Percentiles rank a stretch among this genome's conserved stretches.
These are phyloP conservation scores for Rhabditoides inermis DNA, from an alignment of 2,888 invertebrate species.

Conservation along the genomic window DNA sequence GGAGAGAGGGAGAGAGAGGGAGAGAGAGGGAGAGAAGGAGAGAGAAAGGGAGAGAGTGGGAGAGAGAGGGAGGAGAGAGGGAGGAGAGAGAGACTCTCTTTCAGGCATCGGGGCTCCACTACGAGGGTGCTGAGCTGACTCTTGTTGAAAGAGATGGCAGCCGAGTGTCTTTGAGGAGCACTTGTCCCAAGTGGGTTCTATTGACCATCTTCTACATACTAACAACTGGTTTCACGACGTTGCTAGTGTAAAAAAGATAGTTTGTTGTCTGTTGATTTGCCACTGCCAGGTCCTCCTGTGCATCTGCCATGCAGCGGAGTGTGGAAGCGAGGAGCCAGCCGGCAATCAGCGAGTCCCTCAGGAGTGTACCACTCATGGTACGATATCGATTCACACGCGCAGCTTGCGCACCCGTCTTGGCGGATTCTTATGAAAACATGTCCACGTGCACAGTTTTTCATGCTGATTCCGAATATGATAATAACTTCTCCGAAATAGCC, in stretches of 20 bases:
- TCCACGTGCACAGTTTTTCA: not conserved
- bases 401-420: not conserved
- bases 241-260: too few species aligned
- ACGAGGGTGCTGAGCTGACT: conserved; percentile 13
- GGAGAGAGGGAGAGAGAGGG: too few species aligned
- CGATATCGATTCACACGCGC: not conserved
- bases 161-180: conserved; percentile 14
- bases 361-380: conserved; percentile 24
- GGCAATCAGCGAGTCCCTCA: conserved; percentile 20
- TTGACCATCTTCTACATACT: not conserved
- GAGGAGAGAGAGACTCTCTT: too few species aligned
- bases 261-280: too few species aligned
- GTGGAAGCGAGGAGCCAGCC: conserved; percentile 19
- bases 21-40: too few species aligned
- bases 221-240: too few species aligned
- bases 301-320: conserved; percentile 17
- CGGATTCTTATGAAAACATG: too few species aligned
- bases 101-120: conserved; percentile 6
- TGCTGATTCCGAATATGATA: not conserved
- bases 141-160: conserved; percentile 31
- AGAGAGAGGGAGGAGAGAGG: too few species aligned
- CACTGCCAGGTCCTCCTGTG: conserved; percentile 24
- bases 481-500: too few species aligned
- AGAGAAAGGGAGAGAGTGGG: too few species aligned
- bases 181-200: conserved; percentile 26